Evolutionary conservation across 1,140 invertebrate species (phyloP).

Genomic region (Polypedilum vanderplanki): DNA sequence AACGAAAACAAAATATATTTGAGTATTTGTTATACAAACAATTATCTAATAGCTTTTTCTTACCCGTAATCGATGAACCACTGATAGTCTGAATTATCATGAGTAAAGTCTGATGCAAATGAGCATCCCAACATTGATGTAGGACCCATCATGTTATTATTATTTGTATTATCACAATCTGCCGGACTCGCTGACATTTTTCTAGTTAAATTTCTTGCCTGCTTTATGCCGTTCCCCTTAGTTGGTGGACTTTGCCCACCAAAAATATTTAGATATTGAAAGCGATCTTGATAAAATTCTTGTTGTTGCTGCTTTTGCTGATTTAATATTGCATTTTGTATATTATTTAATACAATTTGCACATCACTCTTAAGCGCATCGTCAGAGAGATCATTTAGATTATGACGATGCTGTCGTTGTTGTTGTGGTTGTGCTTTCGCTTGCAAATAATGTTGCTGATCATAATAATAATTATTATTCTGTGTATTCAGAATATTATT

Average conservation of each 20-base stretch:
- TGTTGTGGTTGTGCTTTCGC: background rate
- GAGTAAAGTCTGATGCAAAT: slow-evolving; percentile 61
- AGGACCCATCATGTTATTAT: slow-evolving; percentile 32
- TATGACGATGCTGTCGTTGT: background rate
- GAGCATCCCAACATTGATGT: slow-evolving; percentile 42
- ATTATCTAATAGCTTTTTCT: slow-evolving; percentile 38
- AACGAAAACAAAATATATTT: slow-evolving; percentile 36
- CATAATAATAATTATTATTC: background rate
- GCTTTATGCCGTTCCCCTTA: background rate
- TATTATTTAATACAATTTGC: slow-evolving; percentile 42
- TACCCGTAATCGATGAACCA: slow-evolving; percentile 83
- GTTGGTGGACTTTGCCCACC: background rate
- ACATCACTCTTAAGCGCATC: slow-evolving; percentile 44
- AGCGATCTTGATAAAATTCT: slow-evolving; percentile 42
- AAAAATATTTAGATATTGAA: slow-evolving; percentile 32
- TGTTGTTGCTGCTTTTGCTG: background rate
- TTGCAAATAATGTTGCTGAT: background rate
- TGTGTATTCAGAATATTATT: slow-evolving; percentile 13
- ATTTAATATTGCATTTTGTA: slow-evolving; percentile 31
- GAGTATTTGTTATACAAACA: background rate
- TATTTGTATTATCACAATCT: slow-evolving; percentile 21
- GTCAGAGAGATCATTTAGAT: slow-evolving; percentile 39
- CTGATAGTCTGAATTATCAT: slow-evolving; percentile 82
- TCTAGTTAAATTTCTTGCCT: background rate
- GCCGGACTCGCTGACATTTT: slow-evolving; percentile 12